Evolutionary conservation across 2,888 invertebrate species (phyloP).

Genomic region (Gibbula magus): DNA sequence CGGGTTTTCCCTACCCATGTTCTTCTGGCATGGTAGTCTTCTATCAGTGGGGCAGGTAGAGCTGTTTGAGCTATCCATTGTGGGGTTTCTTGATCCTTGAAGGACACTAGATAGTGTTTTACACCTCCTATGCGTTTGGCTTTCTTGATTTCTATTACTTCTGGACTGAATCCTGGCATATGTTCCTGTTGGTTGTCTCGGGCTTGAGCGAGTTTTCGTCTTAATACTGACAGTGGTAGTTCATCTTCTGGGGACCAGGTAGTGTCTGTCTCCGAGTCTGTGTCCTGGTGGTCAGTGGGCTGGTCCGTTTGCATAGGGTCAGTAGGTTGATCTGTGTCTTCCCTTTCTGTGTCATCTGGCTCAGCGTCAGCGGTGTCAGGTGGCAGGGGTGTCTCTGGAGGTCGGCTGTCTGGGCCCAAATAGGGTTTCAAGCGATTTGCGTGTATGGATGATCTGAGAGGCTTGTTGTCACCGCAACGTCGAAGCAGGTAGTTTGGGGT

Average conservation of each 20-base stretch:
- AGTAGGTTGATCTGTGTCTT: too few relatives aligned
- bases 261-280: too few relatives aligned
- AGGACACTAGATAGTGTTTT: neutral
- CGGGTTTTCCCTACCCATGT: neutral
- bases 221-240: neutral
- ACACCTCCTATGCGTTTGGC: neutral
- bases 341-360: too few relatives aligned
- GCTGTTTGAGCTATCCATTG: neutral
- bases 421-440: constrained; percentile 17
- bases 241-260: neutral
- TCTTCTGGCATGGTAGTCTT: neutral
- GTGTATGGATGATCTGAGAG: neutral
- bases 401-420: neutral
- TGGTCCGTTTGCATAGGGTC: too few relatives aligned
- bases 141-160: too few relatives aligned
- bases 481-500: neutral
- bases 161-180: neutral
- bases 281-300: too few relatives aligned
- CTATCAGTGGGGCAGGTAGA: neutral
- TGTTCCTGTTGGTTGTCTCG: neutral
- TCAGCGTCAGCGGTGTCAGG: too few relatives aligned
- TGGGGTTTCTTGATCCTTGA: neutral
- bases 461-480: neutral
- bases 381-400: neutral
- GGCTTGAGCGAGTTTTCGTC: neutral